Evolutionary conservation across 2,113 vertebrate genomes (phyloP).

Genomic region (Delphinus delphis): DNA sequence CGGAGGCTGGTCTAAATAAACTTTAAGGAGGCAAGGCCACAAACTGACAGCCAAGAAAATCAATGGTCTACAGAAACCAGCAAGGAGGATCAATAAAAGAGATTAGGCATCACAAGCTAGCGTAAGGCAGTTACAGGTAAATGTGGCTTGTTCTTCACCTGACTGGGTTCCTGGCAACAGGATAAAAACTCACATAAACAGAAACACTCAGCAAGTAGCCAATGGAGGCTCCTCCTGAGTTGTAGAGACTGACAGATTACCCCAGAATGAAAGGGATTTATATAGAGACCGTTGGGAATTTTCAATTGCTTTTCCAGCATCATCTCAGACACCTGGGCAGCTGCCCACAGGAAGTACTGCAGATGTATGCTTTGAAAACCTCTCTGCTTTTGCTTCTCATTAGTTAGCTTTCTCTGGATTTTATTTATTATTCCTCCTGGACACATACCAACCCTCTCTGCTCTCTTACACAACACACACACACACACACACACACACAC

Average conservation of each 20-base stretch:
- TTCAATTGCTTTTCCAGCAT: conserved; percentile 74
- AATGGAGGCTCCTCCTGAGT: conserved; percentile 60
- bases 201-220: conserved; percentile 65
- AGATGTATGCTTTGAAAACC: conserved; percentile 59
- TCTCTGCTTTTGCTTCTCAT: conserved; percentile 39
- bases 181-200: conserved; percentile 83
- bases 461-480: background rate
- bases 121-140: conserved; percentile 82
- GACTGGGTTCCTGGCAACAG: conserved; percentile 77
- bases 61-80: conserved; percentile 87
- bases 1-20: conserved; percentile 89
- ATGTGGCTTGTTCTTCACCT: conserved; percentile 83
- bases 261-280: conserved; percentile 78
- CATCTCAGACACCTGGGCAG: conserved; percentile 62
- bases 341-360: conserved; percentile 62
- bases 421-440: conserved; percentile 50
- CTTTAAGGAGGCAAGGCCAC: conserved; percentile 88
- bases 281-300: conserved; percentile 64
- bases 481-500: background rate
- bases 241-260: conserved; percentile 78
- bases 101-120: conserved; percentile 84
- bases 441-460: background rate
- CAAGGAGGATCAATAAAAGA: conserved; percentile 88
- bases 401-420: conserved; percentile 50
- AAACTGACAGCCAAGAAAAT: conserved; percentile 88